phyloP scores from a whole-genome alignment of 2,888 invertebrate species.

The Perithous albicinctus region DNA sequence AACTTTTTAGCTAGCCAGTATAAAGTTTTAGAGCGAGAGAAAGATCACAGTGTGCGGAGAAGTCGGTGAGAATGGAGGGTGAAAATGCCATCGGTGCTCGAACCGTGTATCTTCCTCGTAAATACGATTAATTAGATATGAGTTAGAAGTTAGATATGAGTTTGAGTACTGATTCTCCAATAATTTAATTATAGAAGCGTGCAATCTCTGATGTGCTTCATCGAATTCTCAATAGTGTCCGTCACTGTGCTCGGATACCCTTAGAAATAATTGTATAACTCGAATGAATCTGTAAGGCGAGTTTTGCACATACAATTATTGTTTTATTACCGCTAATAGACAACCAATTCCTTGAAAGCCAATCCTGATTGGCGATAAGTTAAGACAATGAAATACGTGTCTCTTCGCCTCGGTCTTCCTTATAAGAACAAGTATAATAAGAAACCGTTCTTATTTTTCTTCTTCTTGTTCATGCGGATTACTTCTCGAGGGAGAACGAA shows the following conservation, averaged over 20 bases:
- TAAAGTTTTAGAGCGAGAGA: constrained; percentile 48
- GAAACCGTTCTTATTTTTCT: neutral
- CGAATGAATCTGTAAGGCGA: neutral
- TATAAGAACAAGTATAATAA: too few species aligned
- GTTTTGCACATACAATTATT: neutral
- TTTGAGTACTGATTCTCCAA: constrained; percentile 25
- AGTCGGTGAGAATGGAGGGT: neutral
- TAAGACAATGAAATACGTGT: neutral
- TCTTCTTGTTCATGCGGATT: neutral
- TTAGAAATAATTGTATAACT: neutral
- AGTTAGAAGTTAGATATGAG: neutral
- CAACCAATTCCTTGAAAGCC: constrained; percentile 23
- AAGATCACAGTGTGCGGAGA: constrained; percentile 22
- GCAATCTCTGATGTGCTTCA: neutral
- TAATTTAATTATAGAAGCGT: constrained; percentile 15
- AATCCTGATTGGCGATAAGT: neutral
- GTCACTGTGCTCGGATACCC: neutral
- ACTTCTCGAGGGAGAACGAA: neutral
- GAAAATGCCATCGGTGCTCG: constrained; percentile 20
- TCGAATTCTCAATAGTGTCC: constrained; percentile 17
- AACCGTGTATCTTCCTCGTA: constrained; percentile 4
- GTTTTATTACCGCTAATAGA: neutral
- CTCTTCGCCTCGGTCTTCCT: neutral
- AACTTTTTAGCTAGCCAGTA: constrained; percentile 44
- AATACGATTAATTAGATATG: constrained; percentile 35